These are phyloP conservation scores for Rotaria magnacalcarata DNA, from an alignment of 2,888 invertebrate genomes.

Conservation along the genomic window DNA sequence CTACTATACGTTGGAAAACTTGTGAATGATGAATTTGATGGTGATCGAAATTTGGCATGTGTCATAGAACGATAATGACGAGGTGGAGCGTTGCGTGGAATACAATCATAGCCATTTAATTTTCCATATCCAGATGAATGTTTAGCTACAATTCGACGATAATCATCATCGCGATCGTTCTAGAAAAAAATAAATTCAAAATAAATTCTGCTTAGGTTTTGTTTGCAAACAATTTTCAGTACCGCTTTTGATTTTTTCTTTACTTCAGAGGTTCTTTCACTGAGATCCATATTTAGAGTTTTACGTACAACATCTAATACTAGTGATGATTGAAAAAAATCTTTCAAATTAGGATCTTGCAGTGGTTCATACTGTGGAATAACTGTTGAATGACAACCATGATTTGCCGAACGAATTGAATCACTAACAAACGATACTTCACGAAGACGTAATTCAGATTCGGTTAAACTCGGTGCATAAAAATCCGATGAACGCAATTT, in stretches of 20 bases:
- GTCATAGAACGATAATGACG: neutral
- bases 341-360: neutral
- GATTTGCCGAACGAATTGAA: neutral
- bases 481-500: neutral
- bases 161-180: neutral
- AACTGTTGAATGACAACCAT: neutral
- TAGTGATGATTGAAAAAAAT: neutral
- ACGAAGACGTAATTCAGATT: neutral
- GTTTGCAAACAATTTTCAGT: neutral
- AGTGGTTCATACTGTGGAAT: neutral
- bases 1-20: neutral
- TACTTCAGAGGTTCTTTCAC: neutral
- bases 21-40: neutral
- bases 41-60: neutral
- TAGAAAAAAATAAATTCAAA: neutral
- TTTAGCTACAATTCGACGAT: neutral
- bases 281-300: neutral
- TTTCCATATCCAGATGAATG: neutral
- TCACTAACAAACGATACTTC: neutral
- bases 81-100: neutral
- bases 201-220: neutral
- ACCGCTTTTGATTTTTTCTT: neutral
- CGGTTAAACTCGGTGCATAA: neutral
- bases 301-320: neutral
- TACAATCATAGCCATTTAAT: slow-evolving; percentile 9